These are phyloP conservation scores for Myotis planiceps DNA, from an alignment of 2,797 vertebrate species.

Conservation along the genomic window DNA sequence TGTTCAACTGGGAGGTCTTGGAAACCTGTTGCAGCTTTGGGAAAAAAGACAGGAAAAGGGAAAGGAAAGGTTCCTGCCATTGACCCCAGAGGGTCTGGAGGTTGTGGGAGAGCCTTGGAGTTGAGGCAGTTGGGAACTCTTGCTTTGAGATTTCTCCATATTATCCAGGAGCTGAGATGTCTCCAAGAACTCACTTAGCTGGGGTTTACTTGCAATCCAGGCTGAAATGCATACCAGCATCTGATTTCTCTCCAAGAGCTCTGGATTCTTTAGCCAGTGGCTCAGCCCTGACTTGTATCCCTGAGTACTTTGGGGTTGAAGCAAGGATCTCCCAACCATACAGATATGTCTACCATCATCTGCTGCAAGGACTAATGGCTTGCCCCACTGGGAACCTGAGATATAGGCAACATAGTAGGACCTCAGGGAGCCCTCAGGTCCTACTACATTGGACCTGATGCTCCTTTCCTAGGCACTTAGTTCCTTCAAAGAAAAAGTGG, in stretches of 20 bases:
- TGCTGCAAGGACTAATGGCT: neutral
- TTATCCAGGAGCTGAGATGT: neutral
- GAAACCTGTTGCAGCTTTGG: neutral
- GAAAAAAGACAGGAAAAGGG: neutral
- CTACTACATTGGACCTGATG: no score
- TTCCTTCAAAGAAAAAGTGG: neutral
- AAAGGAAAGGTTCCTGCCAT: neutral
- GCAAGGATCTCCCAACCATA: neutral
- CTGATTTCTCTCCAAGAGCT: neutral
- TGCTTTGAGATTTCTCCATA: neutral
- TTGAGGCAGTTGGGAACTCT: neutral
- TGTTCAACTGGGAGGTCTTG: neutral
- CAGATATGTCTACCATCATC: neutral
- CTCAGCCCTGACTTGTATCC: neutral
- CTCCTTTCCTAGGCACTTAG: neutral
- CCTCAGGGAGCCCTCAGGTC: neutral
- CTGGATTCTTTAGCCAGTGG: neutral
- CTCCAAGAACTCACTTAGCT: neutral
- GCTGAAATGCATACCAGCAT: neutral
- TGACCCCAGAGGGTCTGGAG: neutral
- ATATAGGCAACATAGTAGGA: neutral
- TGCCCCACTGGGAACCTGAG: neutral
- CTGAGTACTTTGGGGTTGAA: neutral
- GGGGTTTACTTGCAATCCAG: neutral
- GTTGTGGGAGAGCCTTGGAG: neutral